Conservation (phyloP, 53 echinoderm and acorn worm genomes). For the Echinarachnius parma region DNA sequence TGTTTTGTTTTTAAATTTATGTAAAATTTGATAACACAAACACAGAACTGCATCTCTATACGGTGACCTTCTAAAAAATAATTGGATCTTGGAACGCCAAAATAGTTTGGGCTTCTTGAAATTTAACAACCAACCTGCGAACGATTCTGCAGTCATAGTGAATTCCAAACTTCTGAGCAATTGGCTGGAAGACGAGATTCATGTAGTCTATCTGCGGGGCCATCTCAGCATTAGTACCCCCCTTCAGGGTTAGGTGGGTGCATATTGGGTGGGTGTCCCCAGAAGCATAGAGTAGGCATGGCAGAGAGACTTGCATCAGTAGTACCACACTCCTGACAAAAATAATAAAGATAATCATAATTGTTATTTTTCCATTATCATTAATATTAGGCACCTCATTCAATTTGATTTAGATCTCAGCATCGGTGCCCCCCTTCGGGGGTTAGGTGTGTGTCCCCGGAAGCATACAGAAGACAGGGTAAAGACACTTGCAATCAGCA, state of each 20-base stretch:
- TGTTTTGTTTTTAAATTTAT: too few species aligned
- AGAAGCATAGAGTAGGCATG: slow-evolving; percentile 79
- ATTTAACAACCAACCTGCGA: slow-evolving; percentile 54
- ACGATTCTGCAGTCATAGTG: slow-evolving; percentile 70
- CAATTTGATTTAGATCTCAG: too few species aligned
- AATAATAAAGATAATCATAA: not conserved
- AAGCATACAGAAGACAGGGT: slow-evolving; percentile 81
- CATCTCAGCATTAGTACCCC: slow-evolving; percentile 96
- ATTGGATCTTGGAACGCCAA: too few species aligned
- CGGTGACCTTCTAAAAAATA: too few species aligned
- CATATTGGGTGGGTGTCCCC: too few species aligned
- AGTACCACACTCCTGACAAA: slow-evolving; percentile 78
- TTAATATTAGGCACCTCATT: too few species aligned
- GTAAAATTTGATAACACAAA: too few species aligned
- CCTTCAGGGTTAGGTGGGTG: slow-evolving; percentile 82
- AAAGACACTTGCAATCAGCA: slow-evolving; percentile 85
- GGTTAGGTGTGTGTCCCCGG: slow-evolving; percentile 70
- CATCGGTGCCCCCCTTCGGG: slow-evolving; percentile 93
- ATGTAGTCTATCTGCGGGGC: slow-evolving; percentile 98
- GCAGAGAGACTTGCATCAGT: slow-evolving; percentile 82
- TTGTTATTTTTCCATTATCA: too few species aligned
- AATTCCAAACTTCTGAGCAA: slow-evolving; percentile 69
- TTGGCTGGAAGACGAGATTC: slow-evolving; percentile 77
- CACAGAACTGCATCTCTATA: too few species aligned
- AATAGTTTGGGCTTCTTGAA: too few species aligned